These are phyloP conservation scores for Apodemia duryi DNA, from an alignment of 2,888 invertebrate species.

Conservation along the genomic window DNA sequence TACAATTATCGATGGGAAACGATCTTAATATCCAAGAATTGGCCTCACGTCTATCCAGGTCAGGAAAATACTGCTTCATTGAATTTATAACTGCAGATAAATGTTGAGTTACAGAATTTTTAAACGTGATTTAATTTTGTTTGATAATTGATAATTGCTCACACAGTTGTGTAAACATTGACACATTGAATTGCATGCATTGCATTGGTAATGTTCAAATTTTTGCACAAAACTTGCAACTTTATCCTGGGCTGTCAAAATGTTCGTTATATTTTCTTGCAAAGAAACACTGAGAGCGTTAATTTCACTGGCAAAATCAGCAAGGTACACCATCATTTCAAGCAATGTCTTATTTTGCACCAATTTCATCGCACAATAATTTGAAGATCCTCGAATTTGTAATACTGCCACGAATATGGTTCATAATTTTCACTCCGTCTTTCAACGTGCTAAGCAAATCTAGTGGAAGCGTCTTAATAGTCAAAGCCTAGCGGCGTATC, in stretches of 20 bases:
- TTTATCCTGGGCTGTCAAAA: slow-evolving; percentile 26
- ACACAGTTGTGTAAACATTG: slow-evolving; percentile 31
- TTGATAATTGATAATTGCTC: slow-evolving; percentile 29
- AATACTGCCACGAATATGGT: slow-evolving; percentile 32
- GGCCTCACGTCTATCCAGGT: slow-evolving; percentile 29
- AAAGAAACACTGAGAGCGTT: slow-evolving; percentile 23
- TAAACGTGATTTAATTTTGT: slow-evolving; percentile 31
- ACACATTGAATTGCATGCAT: too few species aligned
- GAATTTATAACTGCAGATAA: slow-evolving; percentile 31
- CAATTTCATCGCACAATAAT: slow-evolving; percentile 30
- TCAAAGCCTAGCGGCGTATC: slow-evolving; percentile 31
- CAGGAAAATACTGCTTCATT: slow-evolving; percentile 32
- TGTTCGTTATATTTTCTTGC: slow-evolving; percentile 27
- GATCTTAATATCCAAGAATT: slow-evolving; percentile 29
- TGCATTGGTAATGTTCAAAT: slow-evolving; percentile 35
- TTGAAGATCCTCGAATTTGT: slow-evolving; percentile 28
- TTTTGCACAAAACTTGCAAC: slow-evolving; percentile 28
- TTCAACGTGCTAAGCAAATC: slow-evolving; percentile 30
- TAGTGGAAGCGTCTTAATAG: slow-evolving; percentile 24
- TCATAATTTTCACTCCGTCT: slow-evolving; percentile 33
- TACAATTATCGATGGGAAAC: too few species aligned
- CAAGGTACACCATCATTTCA: slow-evolving; percentile 22
- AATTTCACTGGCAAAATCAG: background rate
- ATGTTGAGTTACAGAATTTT: slow-evolving; percentile 32
- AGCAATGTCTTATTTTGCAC: slow-evolving; percentile 26